Percentiles rank a stretch among this genome's conserved stretches.
phyloP scores from a whole-genome alignment of 2,113 vertebrate genomes.

The Aix galericulata region DNA sequence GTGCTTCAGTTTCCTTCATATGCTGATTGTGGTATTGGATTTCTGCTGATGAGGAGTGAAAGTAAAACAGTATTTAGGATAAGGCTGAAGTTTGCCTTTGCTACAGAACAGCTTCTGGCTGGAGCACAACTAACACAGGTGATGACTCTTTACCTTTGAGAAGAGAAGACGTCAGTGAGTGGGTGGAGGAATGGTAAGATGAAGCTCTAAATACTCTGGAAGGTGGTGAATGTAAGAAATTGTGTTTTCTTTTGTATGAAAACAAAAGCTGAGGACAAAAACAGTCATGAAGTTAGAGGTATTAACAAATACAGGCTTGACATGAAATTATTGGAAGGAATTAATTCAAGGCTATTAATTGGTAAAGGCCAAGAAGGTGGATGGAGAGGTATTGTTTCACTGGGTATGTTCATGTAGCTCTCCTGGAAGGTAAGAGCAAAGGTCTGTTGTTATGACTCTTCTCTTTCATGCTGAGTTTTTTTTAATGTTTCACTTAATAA shows the following conservation, averaged over 20 bases:
- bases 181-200: neutral
- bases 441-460: neutral
- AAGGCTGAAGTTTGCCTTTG: neutral
- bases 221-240: fast-evolving
- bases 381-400: fast-evolving
- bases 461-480: neutral
- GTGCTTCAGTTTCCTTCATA: neutral
- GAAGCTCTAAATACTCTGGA: neutral
- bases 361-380: neutral
- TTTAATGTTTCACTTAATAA: fast-evolving
- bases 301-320: neutral
- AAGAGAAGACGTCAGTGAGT: neutral
- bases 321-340: neutral
- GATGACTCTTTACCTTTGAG: neutral
- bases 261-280: neutral
- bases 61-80: neutral
- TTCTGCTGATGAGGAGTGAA: neutral
- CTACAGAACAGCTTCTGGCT: neutral
- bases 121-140: neutral
- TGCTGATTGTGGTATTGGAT: neutral
- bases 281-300: neutral
- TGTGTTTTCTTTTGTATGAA: neutral
- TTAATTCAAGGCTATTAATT: neutral
- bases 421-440: neutral
- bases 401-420: neutral